A percentile compares a stretch with the other conserved stretches of the same genome.
phyloP scores from a whole-genome alignment of 2,888 invertebrate genomes.

The Lepeophtheirus nordmannii region DNA sequence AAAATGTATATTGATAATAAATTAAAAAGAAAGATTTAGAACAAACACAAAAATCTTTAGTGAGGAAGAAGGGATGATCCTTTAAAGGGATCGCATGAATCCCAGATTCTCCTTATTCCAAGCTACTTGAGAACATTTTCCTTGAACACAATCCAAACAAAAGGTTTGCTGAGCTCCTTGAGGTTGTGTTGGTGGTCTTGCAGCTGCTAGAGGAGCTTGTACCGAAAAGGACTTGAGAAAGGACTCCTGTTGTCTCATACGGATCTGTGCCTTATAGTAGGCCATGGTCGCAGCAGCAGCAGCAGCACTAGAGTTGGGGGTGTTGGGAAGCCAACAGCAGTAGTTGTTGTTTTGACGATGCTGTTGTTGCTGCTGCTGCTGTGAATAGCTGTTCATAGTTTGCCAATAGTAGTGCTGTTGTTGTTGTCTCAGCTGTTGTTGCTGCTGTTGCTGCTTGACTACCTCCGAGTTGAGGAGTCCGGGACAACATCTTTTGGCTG shows the following conservation, averaged over 20 bases:
- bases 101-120: conserved; percentile 14
- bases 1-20: too few relatives aligned
- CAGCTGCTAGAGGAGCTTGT: too few relatives aligned
- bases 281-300: neutral
- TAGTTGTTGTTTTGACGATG: neutral
- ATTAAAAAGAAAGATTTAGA: too few relatives aligned
- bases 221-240: neutral
- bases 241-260: neutral
- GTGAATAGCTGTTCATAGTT: too few relatives aligned
- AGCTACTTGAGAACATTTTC: conserved; percentile 12
- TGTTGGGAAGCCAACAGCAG: neutral
- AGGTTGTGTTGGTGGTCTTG: neutral
- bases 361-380: neutral
- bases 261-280: neutral
- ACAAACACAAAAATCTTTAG: too few relatives aligned
- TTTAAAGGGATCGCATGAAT: conserved; percentile 20
- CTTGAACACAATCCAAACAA: neutral
- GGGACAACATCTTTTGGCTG: too few relatives aligned
- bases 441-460: conserved; percentile 1
- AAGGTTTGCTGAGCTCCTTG: neutral
- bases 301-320: neutral
- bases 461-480: neutral
- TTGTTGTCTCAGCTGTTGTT: neutral
- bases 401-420: neutral
- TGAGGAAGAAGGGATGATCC: too few relatives aligned